Base-by-base conservation (phyloP, 2,888 invertebrate species). In the Pandemis corylana region DNA sequence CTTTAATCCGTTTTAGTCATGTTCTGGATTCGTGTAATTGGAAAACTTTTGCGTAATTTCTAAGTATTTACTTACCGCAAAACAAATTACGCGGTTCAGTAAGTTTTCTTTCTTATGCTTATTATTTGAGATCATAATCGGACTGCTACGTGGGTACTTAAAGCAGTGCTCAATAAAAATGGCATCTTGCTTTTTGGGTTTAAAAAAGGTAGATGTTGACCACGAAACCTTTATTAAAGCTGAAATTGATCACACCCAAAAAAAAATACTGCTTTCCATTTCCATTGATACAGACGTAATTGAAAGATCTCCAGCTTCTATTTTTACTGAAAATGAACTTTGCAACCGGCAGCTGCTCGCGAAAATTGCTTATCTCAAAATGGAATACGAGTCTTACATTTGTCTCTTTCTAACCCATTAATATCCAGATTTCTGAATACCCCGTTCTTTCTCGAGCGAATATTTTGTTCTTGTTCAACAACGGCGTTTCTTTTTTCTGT, bases 251-350 rank as follows among this genome's bases (percentile, higher is more conserved):
- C 28, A 36, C 28, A 36, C 28, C 28, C 4, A 36, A 1, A 51
- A 53, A 72, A 36, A 10, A 62, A 72, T 68, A 62, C 51, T 20
- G 20, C 0, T 66, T 4, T 36, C 28, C 28, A 36, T 10, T 64
- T 69, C 49, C 41, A 70, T 72, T 70, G 71, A 69, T 46, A 61
- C 66, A 61, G n/a, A n/a, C 72, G 76, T 78, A 79, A 80, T 79
- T 74, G 73, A 78, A 79, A 77, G 68, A 76, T 71, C 75, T 76
- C 68, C 75, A 84, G 80, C 79, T 83, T 80, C 83, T 81, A 85
- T 85, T 85, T 36, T 85, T 84, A 87, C 87, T 85, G 84, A 88
- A 88, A 89, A 88, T 83, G 80, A 84, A 85, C 81, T 83, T 84
- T 75, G 75, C 77, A 75, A 78, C 81, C 78, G 80, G 79, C 87